Base-by-base conservation (phyloP, 2,113 vertebrate genomes). In the Laticauda laticaudata region DNA sequence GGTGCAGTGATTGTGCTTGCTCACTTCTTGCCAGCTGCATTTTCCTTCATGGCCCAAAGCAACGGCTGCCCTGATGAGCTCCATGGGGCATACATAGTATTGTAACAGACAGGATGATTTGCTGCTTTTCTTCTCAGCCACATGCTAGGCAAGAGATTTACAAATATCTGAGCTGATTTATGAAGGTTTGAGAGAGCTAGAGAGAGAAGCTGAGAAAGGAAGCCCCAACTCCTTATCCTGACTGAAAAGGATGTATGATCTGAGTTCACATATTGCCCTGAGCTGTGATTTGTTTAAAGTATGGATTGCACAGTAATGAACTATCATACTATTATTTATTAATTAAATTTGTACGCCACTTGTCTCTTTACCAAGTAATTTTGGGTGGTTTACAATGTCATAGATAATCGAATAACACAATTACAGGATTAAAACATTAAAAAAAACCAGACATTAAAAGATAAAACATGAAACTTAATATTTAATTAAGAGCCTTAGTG, bases 1-100 rank as follows among this genome's bases (percentile, higher is more conserved):
- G 0, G 0, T 26, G 21, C 5, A 64, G 5, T 9, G 85, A 39
- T 29, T 93, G 53, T 0, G 0, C 81, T 87, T 24, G 69, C 57
- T 91, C 6, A 6, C 85, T 3, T 48, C 55, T 86, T 90, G 92
- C 92, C 88, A 90, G 69, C 39, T 59, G 88, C 45, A 4, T 48
- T 81, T 81, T 43, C 18, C 54, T 92, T 90, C 69, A 48, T 11
- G 24, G 88, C 69, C 55, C 20, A 59, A 86, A 21, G 75, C 18
- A 81, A 90, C 2, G 5, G 3, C 39, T 85, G 61, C 20, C 29
- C 26, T 85, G 24, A 43, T 48, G 6, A 34, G 15, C 54, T 53
- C 88, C 54, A 59, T 54, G 29, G 86, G 26, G 15, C 23, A 1
- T 59, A 85, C 64, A n/a, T 43, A 89, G 54, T 69, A 81, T 43